Base-by-base conservation (phyloP, 2,113 vertebrate genomes). In the Megaceryle maxima region DNA sequence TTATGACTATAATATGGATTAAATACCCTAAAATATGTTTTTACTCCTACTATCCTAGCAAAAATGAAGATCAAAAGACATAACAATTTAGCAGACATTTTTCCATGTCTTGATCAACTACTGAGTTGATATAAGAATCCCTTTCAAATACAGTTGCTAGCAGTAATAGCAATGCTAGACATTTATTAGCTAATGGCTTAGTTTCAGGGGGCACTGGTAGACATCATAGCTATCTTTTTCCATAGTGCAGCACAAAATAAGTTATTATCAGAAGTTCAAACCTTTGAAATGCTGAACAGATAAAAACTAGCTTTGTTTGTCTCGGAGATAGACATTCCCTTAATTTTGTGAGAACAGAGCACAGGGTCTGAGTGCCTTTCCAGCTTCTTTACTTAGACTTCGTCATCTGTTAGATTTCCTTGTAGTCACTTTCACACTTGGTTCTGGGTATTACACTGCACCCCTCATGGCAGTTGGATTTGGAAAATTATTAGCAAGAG, bases 271-370 rank as follows among this genome's bases (percentile, higher is more conserved):
- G 50, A 90, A 80, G 41, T 86, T 74, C 35, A 67, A 88, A 79
- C 33, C 17, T 64, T 75, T 59, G 86, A 96, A 88, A 83, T 31
- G 9, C 35, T 90, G 56, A 78, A 80, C 18, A 46, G 75, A 25
- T 44, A 50, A 93, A 66, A 93, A 14, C 26, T 59, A 35, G 11
- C 29, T 90, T 94, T 88, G 28, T 55, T 59, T 87, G 16, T 70
- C 68, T 75, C 56, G 24, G 25, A 88, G 72, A 64, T 15, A 67
- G 51, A 72, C 33, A 28, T 78, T 91, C 35, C 56, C 43, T 78
- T 87, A 88, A 91, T 84, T 95, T 83, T 90, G 24, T 86, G 85
- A 82, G 94, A 92, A 88, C 20, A 72, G 35, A 86, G 33, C 46
- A 64, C 24, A 64, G 48, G 29, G 21, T 6, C 62, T 79, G 55